phyloP scores from a whole-genome alignment of 2,888 invertebrate genomes.

The Microctonus aethiopoides region DNA sequence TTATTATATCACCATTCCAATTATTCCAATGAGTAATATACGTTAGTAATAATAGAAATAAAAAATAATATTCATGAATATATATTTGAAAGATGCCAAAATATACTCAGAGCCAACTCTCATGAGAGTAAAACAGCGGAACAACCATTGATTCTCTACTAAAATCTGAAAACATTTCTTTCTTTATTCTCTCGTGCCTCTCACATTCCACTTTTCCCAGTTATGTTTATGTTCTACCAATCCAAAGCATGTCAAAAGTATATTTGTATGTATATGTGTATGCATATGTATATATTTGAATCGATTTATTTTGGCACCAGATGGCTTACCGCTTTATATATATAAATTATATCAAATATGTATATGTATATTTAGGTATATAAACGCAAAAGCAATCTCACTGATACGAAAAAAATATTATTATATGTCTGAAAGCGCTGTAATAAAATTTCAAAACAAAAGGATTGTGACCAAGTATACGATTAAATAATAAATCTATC shows the following conservation, averaged over 20 bases:
- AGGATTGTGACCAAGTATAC: not conserved
- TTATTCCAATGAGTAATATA: too few relatives aligned
- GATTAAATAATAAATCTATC: not conserved
- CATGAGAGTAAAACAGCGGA: not conserved
- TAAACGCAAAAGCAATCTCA: not conserved
- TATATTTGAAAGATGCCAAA: not conserved
- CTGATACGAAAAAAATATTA: not conserved
- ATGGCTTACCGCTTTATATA: not conserved
- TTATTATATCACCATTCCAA: too few relatives aligned
- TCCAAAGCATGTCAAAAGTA: too few relatives aligned
- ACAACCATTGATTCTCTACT: not conserved
- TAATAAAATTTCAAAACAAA: not conserved
- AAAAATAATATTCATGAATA: not conserved
- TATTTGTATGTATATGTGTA: too few relatives aligned
- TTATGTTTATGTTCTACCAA: too few relatives aligned
- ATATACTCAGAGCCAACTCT: not conserved
- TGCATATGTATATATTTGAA: not conserved
- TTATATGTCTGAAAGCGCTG: not conserved
- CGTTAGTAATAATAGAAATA: not conserved
- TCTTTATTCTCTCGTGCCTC: not conserved
- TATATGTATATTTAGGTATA: not conserved
- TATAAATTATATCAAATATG: not conserved
- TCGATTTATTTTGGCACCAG: conserved; percentile 26
- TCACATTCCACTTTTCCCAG: not conserved
- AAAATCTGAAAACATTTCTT: not conserved